Percentiles rank a stretch among this genome's conserved stretches.
These are phyloP conservation scores for Sciurus carolinensis DNA, from an alignment of 2,797 vertebrate species.

Conservation along the genomic window DNA sequence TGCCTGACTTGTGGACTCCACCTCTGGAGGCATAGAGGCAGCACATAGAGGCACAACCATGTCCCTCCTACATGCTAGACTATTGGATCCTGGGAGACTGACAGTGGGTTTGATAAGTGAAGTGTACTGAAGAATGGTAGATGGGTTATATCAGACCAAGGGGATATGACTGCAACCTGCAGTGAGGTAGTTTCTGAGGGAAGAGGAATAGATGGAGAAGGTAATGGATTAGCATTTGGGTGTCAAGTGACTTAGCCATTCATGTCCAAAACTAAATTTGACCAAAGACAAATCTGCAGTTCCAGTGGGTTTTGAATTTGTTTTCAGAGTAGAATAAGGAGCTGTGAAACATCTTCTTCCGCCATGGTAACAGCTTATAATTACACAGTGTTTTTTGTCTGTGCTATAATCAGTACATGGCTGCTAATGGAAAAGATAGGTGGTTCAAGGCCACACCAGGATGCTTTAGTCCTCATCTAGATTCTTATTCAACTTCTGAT, in stretches of 20 bases:
- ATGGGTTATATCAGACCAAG: neutral
- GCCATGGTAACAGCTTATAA: neutral
- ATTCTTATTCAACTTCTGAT: neutral
- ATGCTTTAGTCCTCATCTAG: neutral
- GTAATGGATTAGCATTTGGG: neutral
- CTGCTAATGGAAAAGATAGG: neutral
- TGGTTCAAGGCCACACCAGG: neutral
- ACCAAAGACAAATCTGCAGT: neutral
- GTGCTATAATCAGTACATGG: neutral
- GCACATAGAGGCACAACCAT: neutral
- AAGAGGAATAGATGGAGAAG: no score
- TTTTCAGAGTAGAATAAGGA: neutral
- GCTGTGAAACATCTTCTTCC: neutral
- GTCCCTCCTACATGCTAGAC: neutral
- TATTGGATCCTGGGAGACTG: no score
- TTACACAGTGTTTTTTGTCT: neutral
- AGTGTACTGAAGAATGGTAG: neutral
- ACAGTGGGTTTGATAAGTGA: neutral
- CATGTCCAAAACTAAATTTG: neutral
- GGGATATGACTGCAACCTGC: no score
- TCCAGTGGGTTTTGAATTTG: neutral
- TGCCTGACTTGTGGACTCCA: no score
- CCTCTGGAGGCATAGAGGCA: neutral
- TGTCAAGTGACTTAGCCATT: no score
- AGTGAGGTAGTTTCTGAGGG: neutral